A percentile compares a stretch with the other conserved stretches of the same genome.
These are phyloP conservation scores for Mus spretus DNA, from an alignment of 2,797 vertebrate species.

Conservation along the genomic window DNA sequence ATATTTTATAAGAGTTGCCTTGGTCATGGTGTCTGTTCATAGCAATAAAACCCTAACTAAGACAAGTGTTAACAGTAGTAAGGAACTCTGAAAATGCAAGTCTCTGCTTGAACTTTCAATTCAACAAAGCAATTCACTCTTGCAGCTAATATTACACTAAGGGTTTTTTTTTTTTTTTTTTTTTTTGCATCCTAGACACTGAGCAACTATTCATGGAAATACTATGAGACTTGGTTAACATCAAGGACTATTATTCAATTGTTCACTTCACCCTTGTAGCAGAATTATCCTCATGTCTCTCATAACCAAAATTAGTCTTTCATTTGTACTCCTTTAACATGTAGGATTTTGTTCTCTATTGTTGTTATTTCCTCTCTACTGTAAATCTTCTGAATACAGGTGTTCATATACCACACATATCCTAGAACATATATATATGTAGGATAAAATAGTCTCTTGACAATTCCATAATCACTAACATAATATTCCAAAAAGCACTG, in stretches of 20 bases:
- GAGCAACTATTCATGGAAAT: background rate
- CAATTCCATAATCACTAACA: background rate
- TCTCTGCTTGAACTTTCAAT: background rate
- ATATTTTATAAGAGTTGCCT: background rate
- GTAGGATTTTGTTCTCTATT: background rate
- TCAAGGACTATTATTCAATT: conserved; percentile 3
- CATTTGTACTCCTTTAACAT: background rate
- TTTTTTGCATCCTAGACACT: background rate
- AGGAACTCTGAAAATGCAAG: background rate
- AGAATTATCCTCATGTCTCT: background rate
- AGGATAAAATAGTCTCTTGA: background rate
- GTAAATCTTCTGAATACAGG: conserved; percentile 14
- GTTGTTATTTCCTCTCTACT: background rate
- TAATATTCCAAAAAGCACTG: background rate
- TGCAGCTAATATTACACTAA: background rate
- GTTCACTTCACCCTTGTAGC: background rate
- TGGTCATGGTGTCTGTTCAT: background rate
- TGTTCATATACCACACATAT: background rate
- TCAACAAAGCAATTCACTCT: background rate
- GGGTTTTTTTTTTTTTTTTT: background rate
- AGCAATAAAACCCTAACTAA: background rate
- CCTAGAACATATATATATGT: background rate
- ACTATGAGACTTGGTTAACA: background rate
- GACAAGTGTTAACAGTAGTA: background rate
- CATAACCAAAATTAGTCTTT: background rate